Percentiles rank a stretch among this genome's conserved stretches.
These are phyloP conservation scores for Tetropium fuscum DNA, from an alignment of 2,888 invertebrate species.

Conservation along the genomic window DNA sequence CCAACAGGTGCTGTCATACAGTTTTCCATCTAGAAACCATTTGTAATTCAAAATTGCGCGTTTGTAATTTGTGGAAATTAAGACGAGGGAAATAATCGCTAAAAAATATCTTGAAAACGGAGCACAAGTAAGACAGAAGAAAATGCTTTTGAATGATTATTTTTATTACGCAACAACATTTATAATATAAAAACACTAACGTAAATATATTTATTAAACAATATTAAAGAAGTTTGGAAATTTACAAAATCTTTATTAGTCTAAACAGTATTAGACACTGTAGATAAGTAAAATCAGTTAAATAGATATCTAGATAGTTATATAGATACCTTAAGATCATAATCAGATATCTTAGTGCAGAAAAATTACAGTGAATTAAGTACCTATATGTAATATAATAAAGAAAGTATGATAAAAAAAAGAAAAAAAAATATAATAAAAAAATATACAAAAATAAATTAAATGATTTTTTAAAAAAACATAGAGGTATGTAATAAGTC, in stretches of 20 bases:
- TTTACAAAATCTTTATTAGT: background rate
- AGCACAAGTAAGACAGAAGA: background rate
- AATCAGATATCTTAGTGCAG: background rate
- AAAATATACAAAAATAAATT: too few relatives aligned
- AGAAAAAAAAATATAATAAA: too few relatives aligned
- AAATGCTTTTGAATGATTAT: background rate
- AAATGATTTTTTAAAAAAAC: too few relatives aligned
- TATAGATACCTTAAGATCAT: background rate
- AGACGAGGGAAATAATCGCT: background rate
- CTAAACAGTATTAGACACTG: slow-evolving; percentile 4
- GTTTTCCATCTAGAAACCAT: too few relatives aligned
- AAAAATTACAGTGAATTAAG: background rate
- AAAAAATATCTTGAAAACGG: background rate
- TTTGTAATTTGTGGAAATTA: background rate
- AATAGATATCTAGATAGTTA: background rate
- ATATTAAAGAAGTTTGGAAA: slow-evolving; percentile 11
- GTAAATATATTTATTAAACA: slow-evolving; percentile 14
- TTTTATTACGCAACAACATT: slow-evolving; percentile 28
- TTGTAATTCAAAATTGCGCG: background rate
- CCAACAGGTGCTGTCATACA: too few relatives aligned
- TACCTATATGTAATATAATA: background rate
- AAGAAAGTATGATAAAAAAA: background rate
- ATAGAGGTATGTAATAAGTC: too few relatives aligned
- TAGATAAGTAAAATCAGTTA: background rate
- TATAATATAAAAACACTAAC: slow-evolving; percentile 27